A percentile compares a stretch with the other conserved stretches of the same genome.
Evolutionary conservation across 2,113 vertebrate species (phyloP).

Genomic region (Phrynosoma platyrhinos): DNA sequence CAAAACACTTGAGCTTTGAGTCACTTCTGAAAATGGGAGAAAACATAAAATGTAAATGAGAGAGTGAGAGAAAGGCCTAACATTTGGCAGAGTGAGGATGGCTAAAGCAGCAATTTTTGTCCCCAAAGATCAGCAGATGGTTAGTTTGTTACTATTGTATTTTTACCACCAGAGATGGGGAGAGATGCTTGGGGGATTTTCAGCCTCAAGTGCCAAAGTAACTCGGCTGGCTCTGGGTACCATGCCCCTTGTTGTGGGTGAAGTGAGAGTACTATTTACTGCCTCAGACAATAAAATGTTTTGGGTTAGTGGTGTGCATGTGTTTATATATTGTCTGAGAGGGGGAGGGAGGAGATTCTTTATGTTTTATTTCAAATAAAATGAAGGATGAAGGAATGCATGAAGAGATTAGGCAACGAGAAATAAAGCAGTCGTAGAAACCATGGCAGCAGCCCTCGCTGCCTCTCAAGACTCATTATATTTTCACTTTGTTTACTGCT

Average conservation of each 20-base stretch:
- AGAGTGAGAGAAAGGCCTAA: too few species aligned
- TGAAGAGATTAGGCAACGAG: slow-evolving; percentile 3
- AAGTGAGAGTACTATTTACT: background rate
- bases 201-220: background rate
- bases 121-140: background rate
- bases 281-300: too few species aligned
- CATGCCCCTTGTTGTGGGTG: too few species aligned
- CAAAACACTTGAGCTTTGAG: background rate
- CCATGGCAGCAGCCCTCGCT: background rate
- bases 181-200: background rate
- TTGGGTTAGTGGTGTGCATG: background rate
- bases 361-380: slow-evolving; percentile 3
- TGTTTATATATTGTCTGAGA: background rate
- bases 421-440: slow-evolving; percentile 6
- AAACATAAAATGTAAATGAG: background rate
- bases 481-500: slow-evolving; percentile 38
- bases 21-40: background rate
- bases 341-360: background rate
- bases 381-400: background rate
- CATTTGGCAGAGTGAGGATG: too few species aligned
- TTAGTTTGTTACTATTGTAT: background rate
- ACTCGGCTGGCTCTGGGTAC: background rate
- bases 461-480: slow-evolving; percentile 37
- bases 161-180: background rate
- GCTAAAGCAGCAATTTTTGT: background rate